Conservation (phyloP, 2,888 invertebrate genomes). For the Ethmia dodecea region DNA sequence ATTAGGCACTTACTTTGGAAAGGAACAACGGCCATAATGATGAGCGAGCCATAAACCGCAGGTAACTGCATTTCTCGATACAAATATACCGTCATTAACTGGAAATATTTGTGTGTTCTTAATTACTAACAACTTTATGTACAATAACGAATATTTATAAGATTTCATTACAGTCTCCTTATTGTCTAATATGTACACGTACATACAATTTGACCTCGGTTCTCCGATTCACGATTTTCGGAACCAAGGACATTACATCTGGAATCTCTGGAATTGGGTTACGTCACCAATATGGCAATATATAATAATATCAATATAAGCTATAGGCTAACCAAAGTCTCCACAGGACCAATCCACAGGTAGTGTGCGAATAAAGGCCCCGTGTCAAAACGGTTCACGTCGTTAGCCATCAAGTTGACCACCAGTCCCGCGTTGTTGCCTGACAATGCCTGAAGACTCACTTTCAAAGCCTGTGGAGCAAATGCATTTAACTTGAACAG, state of each 20-base stretch:
- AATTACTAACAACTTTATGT: neutral
- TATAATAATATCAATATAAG: neutral
- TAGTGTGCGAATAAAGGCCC: constrained; percentile 83
- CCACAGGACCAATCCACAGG: constrained; percentile 85
- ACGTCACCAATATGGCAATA: no score
- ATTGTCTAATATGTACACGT: no score
- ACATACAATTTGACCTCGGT: no score
- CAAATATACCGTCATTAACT: constrained; percentile 70
- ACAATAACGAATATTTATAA: no score
- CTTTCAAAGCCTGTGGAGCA: constrained; percentile 51
- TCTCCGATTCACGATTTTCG: no score
- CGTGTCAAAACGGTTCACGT: constrained; percentile 86
- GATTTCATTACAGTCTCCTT: no score
- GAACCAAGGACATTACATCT: no score
- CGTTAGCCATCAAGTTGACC: constrained; percentile 83
- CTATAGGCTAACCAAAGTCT: constrained; percentile 71
- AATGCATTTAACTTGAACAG: no score
- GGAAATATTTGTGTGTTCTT: constrained; percentile 14
- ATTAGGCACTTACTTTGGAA: constrained; percentile 52
- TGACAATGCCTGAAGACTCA: constrained; percentile 58
- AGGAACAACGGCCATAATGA: constrained; percentile 67
- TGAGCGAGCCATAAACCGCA: constrained; percentile 69
- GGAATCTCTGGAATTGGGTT: no score
- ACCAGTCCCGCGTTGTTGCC: constrained; percentile 68
- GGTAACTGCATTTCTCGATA: constrained; percentile 72